These are phyloP conservation scores for Tridacna gigas DNA, from an alignment of 2,888 invertebrate species.

Conservation along the genomic window DNA sequence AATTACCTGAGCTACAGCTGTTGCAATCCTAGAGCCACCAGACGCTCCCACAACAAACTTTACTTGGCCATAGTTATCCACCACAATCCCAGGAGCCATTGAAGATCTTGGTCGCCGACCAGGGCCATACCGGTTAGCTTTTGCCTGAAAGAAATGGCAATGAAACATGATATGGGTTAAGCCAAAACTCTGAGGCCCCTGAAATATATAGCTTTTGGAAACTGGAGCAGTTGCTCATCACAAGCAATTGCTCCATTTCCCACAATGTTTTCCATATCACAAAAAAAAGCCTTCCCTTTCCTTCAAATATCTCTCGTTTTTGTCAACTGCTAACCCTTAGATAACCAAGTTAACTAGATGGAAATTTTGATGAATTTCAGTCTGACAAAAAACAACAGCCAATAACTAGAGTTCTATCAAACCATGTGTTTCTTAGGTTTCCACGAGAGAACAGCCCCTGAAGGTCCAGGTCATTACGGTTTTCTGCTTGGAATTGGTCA, in stretches of 20 bases:
- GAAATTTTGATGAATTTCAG: too few species aligned
- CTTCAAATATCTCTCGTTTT: too few species aligned
- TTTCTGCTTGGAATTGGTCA: too few species aligned
- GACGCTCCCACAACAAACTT: constrained; percentile 73
- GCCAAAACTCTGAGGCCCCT: background rate
- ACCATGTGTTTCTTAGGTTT: too few species aligned
- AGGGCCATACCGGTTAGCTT: constrained; percentile 75
- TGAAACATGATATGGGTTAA: background rate
- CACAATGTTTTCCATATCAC: too few species aligned
- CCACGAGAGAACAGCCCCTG: too few species aligned
- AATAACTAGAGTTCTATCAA: too few species aligned
- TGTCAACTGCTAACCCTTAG: too few species aligned
- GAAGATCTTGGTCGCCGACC: constrained; percentile 78
- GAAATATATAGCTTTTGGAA: background rate
- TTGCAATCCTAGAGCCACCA: constrained; percentile 75
- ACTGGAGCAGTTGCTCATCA: background rate
- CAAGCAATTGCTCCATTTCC: background rate
- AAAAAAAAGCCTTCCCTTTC: too few species aligned
- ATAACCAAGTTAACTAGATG: too few species aligned
- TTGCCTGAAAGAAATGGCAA: background rate
- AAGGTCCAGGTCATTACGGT: too few species aligned
- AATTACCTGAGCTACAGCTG: constrained; percentile 73
- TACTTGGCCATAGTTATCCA: constrained; percentile 70
- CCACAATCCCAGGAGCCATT: constrained; percentile 77
- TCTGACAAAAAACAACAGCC: too few species aligned